phyloP scores from a whole-genome alignment of 2,113 vertebrate species.

The Argyrosomus japonicus region DNA sequence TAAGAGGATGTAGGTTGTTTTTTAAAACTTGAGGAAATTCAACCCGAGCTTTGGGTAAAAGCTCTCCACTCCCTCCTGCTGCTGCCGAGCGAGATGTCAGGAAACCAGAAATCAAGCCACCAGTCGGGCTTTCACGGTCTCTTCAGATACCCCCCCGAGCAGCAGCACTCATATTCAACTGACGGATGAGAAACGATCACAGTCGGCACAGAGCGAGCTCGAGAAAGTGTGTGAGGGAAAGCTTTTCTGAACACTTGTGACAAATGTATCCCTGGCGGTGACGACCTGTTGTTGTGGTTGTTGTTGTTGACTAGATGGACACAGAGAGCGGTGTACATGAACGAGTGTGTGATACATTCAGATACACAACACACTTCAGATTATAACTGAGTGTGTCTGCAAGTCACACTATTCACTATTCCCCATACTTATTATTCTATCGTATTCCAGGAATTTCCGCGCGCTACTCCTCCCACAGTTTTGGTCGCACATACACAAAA shows the following conservation, averaged over 20 bases:
- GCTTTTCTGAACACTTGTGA: conserved; percentile 40
- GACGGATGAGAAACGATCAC: conserved; percentile 44
- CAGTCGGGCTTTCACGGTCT: conserved; percentile 16
- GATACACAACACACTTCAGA: no score
- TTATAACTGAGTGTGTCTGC: no score
- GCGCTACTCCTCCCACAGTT: no score
- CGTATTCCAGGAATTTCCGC: no score
- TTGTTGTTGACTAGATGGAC: background rate
- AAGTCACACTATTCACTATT: no score
- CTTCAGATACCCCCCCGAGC: conserved; percentile 23
- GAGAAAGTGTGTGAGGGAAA: conserved; percentile 25
- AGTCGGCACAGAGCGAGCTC: background rate
- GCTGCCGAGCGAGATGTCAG: conserved; percentile 10
- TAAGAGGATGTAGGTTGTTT: background rate
- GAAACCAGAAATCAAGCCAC: conserved; percentile 36
- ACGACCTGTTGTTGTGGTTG: conserved; percentile 13
- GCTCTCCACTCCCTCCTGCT: conserved; percentile 10
- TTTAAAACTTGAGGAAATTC: background rate
- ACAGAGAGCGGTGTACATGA: background rate
- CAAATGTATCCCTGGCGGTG: conserved; percentile 37
- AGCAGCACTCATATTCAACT: conserved; percentile 1
- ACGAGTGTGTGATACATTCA: background rate
- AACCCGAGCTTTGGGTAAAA: background rate
- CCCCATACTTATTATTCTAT: no score
- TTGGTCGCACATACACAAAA: no score